Evolutionary conservation across 2,797 vertebrate genomes (phyloP).

Genomic region (Mormyrus proboscirostris): DNA sequence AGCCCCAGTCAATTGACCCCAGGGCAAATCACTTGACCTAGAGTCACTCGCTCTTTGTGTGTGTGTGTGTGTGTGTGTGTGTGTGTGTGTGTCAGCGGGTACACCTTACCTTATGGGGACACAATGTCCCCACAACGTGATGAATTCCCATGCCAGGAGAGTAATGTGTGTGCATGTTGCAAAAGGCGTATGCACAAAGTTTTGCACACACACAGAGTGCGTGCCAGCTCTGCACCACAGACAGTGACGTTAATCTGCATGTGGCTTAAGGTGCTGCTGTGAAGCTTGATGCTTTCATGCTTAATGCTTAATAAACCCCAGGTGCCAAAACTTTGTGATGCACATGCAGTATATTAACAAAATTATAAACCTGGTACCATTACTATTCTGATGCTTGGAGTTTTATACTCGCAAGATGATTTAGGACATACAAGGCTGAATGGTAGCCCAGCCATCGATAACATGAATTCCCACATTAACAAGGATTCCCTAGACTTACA

Average conservation of each 20-base stretch:
- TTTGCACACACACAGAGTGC: not conserved
- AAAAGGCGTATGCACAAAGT: not conserved
- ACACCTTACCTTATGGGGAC: not conserved
- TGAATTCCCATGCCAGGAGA: too few relatives aligned
- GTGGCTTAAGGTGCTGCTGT: not conserved
- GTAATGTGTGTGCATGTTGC: not conserved
- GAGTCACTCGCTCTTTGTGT: slow-evolving; percentile 40
- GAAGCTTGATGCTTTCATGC: not conserved
- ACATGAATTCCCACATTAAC: not conserved
- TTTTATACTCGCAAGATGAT: not conserved
- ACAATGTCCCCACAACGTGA: not conserved
- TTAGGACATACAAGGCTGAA: not conserved
- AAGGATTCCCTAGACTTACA: not conserved
- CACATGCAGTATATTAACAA: not conserved
- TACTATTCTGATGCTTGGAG: not conserved
- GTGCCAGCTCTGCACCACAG: not conserved
- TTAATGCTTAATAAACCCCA: not conserved
- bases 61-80: not conserved
- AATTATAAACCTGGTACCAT: not conserved
- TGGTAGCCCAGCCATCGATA: not conserved
- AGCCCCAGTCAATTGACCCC: slow-evolving; percentile 63
- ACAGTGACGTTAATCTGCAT: not conserved
- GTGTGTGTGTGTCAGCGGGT: not conserved
- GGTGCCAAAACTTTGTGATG: not conserved
- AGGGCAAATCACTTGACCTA: slow-evolving; percentile 66